These are phyloP conservation scores for Spheniscus mendiculus DNA, from an alignment of 2,113 vertebrate genomes.

Conservation along the genomic window DNA sequence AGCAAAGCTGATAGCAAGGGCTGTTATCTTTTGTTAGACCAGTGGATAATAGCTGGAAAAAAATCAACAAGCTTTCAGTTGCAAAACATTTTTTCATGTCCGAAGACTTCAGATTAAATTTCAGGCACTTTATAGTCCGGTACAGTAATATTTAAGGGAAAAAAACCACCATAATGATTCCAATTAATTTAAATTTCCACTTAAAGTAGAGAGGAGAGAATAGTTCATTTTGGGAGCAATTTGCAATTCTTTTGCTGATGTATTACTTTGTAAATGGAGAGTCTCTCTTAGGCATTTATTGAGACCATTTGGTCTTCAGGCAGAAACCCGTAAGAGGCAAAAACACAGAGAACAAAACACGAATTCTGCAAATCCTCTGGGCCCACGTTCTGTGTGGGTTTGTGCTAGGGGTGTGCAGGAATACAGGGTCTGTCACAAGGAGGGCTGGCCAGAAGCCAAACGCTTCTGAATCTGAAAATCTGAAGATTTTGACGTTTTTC, in stretches of 20 bases:
- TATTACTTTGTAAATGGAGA: slow-evolving; percentile 18
- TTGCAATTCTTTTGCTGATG: slow-evolving; percentile 33
- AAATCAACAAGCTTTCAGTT: background rate
- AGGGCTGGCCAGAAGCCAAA: background rate
- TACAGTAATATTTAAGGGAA: background rate
- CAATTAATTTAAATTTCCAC: slow-evolving; percentile 47
- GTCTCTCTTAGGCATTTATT: background rate
- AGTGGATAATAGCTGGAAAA: background rate
- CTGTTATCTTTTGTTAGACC: background rate
- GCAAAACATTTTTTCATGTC: background rate
- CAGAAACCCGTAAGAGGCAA: background rate
- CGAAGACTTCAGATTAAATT: slow-evolving; percentile 31
- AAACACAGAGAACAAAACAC: background rate
- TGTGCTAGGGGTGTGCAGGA: background rate
- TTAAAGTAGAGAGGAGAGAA: background rate
- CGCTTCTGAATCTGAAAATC: too few species aligned
- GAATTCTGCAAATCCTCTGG: background rate
- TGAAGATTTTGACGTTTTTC: background rate
- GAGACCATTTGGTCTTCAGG: slow-evolving; percentile 2
- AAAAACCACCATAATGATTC: background rate
- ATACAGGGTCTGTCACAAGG: background rate
- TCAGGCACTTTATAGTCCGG: background rate
- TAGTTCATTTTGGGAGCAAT: slow-evolving; percentile 16
- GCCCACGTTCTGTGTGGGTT: background rate
- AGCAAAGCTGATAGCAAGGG: background rate